These are phyloP conservation scores for Lithobates pipiens DNA, from an alignment of 2,797 vertebrate species.

Conservation along the genomic window DNA sequence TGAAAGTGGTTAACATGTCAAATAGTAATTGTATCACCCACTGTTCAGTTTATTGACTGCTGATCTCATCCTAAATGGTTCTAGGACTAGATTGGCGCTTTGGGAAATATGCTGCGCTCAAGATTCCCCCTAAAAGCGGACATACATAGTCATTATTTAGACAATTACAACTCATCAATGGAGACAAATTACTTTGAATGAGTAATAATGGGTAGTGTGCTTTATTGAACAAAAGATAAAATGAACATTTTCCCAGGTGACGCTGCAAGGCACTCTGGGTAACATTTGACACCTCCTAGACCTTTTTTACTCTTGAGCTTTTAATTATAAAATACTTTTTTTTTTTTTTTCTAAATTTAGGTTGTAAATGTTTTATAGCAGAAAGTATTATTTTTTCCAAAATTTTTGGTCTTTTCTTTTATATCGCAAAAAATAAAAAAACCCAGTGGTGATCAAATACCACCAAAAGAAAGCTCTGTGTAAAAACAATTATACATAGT, in stretches of 20 bases:
- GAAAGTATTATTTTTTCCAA: too few relatives aligned
- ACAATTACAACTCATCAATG: constrained; percentile 24
- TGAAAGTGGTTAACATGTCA: too few relatives aligned
- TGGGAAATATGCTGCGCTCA: background rate
- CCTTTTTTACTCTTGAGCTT: too few relatives aligned
- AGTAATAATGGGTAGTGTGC: background rate
- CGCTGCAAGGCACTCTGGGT: background rate
- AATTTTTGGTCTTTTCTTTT: too few relatives aligned
- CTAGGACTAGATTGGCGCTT: background rate
- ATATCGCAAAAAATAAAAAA: too few relatives aligned
- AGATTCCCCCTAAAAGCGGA: background rate
- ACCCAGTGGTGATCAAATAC: too few relatives aligned
- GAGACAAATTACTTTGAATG: constrained; percentile 5
- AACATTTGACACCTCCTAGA: too few relatives aligned
- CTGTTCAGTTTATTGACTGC: background rate
- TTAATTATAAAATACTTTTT: too few relatives aligned
- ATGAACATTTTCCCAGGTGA: background rate
- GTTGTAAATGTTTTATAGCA: too few relatives aligned
- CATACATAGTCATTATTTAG: constrained; percentile 23
- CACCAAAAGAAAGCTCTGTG: too few relatives aligned
- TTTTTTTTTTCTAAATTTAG: too few relatives aligned
- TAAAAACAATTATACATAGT: too few relatives aligned
- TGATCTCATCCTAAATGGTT: background rate
- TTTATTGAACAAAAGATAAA: background rate
- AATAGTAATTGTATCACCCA: background rate